A percentile compares a stretch with the other conserved stretches of the same genome.
These are phyloP conservation scores for Rhinoderma darwinii DNA, from an alignment of 2,113 vertebrate species.

Conservation along the genomic window DNA sequence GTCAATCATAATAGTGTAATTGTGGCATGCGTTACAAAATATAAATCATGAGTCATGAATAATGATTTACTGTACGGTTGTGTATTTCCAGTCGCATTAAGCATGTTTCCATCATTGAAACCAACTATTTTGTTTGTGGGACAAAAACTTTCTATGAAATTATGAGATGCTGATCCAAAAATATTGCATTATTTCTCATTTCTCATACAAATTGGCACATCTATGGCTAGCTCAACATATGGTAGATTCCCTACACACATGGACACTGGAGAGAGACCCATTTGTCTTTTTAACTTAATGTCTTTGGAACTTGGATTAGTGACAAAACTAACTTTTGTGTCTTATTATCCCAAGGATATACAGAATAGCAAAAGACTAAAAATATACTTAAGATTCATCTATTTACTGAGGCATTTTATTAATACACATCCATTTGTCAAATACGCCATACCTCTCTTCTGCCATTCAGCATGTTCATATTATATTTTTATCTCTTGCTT, in stretches of 20 bases:
- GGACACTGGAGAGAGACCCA: background rate
- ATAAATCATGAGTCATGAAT: too few species aligned
- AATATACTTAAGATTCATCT: constrained; percentile 26
- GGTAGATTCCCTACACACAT: background rate
- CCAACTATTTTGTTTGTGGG: too few species aligned
- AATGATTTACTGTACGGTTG: too few species aligned
- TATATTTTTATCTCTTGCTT: constrained; percentile 43
- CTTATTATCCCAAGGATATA: background rate
- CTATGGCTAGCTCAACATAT: background rate
- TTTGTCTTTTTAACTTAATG: background rate
- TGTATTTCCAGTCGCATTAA: too few species aligned
- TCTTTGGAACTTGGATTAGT: background rate
- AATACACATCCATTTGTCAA: constrained; percentile 40
- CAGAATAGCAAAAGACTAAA: background rate
- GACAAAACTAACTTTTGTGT: background rate
- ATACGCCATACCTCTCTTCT: background rate
- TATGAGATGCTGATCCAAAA: too few species aligned
- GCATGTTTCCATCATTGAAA: too few species aligned
- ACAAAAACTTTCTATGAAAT: too few species aligned
- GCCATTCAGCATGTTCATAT: constrained; percentile 18
- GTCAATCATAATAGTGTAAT: too few species aligned
- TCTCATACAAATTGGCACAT: too few species aligned
- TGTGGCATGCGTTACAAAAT: too few species aligned
- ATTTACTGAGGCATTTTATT: constrained; percentile 38
- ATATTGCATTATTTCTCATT: too few species aligned